Evolutionary conservation across 2,888 invertebrate species (phyloP), one percentile per base, ranked within the genome.

Genomic region (Rhogogaster chlorosoma): DNA sequence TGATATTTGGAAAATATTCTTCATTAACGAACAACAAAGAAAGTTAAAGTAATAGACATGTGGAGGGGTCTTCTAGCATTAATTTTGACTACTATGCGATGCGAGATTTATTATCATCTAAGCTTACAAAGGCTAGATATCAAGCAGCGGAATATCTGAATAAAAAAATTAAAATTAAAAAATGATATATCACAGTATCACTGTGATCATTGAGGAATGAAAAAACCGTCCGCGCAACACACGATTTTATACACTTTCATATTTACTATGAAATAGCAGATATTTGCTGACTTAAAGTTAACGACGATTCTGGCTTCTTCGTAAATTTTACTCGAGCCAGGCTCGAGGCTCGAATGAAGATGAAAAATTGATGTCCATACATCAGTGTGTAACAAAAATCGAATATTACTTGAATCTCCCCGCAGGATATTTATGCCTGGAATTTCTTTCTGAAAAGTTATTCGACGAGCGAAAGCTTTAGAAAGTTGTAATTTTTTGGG

Each of bases 21-120:
- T 86, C 6, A 84, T 5, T 5, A 15, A 0, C 15, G 15, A 64
- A 83, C 9, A 22, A 32, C 12, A 36, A 26, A 49, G 7, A 22
- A 26, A 45, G 29, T 73, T 53, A 10, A 82, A 84, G n/a, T 53
- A 84, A 5, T 83, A 18, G 73, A 61, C 84, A 84, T 84, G 89
- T 91, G 92, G 90, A 92, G 92, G 89, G 87, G 88, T 91, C 90
- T 89, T 89, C 89, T 87, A 88, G 88, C 91, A 89, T 88, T 88
- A 57, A 83, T 71, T 45, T 75, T 80, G 82, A 22, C 86, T 26
- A 86, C 57, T 83, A 86, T 26, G 38, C 42, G 42, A 53, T 80
- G 80, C 80, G 80, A 61, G 36, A 61, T 57, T 49, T 67, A 67
- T 29, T 15, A 38, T 75, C 22, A n/a, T 32, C 53, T 53, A 53